Evolutionary conservation across 1,140 invertebrate genomes (phyloP).

Genomic region (Lordiphosa collinella): DNA sequence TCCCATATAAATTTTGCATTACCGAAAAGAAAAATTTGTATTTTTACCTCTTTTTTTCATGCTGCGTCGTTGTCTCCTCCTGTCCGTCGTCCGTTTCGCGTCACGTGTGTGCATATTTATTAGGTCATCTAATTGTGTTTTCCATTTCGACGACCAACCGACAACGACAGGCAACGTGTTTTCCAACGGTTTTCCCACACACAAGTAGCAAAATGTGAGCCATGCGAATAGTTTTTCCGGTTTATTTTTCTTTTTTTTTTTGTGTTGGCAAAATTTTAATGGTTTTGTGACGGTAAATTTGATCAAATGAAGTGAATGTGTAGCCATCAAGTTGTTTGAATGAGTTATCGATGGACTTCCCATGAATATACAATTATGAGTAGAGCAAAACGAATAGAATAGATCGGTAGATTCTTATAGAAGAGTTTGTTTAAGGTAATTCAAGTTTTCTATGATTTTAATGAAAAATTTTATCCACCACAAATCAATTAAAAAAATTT

Average conservation of each 20-base stretch:
- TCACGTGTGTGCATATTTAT: conserved; percentile 69
- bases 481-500: no score
- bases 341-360: conserved; percentile 9
- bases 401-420: no score
- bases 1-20: conserved; percentile 69
- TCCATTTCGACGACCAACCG: conserved; percentile 59
- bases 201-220: conserved; percentile 9
- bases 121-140: conserved; percentile 78
- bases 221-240: conserved; percentile 24
- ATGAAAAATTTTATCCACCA: no score
- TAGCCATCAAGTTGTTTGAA: conserved; percentile 18
- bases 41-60: conserved; percentile 32
- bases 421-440: neutral
- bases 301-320: conserved; percentile 20
- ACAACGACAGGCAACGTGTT: conserved; percentile 41
- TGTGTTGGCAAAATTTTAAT: conserved; percentile 26
- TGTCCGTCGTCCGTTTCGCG: conserved; percentile 27
- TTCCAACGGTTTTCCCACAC: conserved; percentile 70
- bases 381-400: no score
- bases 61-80: conserved; percentile 8
- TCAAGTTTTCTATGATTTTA: no score
- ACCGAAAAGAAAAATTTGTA: conserved; percentile 40
- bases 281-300: conserved; percentile 7
- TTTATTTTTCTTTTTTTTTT: conserved; percentile 18
- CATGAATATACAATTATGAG: conserved; percentile 18